These are phyloP conservation scores for Lithobates sylvaticus DNA, from an alignment of 2,797 vertebrate genomes.

Conservation along the genomic window DNA sequence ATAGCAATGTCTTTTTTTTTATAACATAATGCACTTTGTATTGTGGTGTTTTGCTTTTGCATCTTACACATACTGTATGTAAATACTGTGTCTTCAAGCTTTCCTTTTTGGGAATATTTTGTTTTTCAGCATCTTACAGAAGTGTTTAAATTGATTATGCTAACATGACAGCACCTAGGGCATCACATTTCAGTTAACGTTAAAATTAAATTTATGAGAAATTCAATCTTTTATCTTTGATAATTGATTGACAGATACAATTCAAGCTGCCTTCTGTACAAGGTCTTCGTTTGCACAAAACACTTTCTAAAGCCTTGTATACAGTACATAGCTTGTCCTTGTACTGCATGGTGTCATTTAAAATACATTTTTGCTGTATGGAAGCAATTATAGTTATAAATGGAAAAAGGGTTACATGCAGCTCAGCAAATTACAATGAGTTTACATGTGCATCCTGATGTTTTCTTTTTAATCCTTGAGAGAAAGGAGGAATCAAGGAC, in stretches of 20 bases:
- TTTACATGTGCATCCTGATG: conserved; percentile 64
- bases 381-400: conserved; percentile 71
- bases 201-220: conserved; percentile 49
- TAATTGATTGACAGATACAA: conserved; percentile 53
- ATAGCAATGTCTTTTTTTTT: neutral
- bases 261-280: conserved; percentile 48
- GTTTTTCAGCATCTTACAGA: conserved; percentile 34
- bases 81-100: neutral
- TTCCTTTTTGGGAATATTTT: conserved; percentile 23
- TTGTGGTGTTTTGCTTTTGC: neutral
- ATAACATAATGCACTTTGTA: neutral
- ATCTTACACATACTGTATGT: neutral
- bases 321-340: conserved; percentile 64
- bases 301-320: conserved; percentile 61
- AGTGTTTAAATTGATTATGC: conserved; percentile 44
- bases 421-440: conserved; percentile 68
- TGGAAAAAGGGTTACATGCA: conserved; percentile 62
- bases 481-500: conserved; percentile 70
- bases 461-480: conserved; percentile 65
- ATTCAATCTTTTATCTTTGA: conserved; percentile 62
- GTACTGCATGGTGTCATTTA: conserved; percentile 64
- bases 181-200: conserved; percentile 41
- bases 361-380: conserved; percentile 67
- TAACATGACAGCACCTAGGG: conserved; percentile 35
- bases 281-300: conserved; percentile 61